These are phyloP conservation scores for Exaiptasia diaphana DNA, from an alignment of 64 coral and sea anemone species.

Conservation along the genomic window DNA sequence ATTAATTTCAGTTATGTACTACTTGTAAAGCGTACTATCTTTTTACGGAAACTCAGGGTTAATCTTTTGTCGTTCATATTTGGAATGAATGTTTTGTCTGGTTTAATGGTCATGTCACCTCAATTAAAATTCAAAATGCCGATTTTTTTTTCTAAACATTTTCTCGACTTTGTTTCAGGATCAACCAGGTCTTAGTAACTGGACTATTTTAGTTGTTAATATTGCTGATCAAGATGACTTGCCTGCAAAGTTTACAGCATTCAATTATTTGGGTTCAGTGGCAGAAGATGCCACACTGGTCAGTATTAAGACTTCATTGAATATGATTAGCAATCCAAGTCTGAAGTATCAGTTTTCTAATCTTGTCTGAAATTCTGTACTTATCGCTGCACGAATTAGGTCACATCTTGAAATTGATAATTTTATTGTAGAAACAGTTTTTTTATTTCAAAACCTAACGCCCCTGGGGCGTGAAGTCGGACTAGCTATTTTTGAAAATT, in stretches of 20 bases:
- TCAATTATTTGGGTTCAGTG: background rate
- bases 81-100: background rate
- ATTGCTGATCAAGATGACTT: conserved; percentile 42
- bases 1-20: background rate
- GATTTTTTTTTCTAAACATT: background rate
- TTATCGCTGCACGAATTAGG: no score
- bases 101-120: background rate
- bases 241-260: conserved; percentile 29
- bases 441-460: no score
- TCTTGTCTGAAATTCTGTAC: background rate
- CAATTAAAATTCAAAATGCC: background rate
- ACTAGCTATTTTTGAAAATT: no score
- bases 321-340: no score
- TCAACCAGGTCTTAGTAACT: conserved; percentile 19
- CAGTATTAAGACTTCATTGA: no score
- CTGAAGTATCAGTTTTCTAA: background rate
- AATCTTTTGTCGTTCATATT: background rate
- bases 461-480: no score
- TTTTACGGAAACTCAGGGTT: no score
- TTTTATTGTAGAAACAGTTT: background rate
- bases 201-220: conserved; percentile 31
- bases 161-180: background rate
- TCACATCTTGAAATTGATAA: background rate
- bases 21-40: background rate
- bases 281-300: conserved; percentile 30